Evolutionary conservation across 1,140 invertebrate species (phyloP).

Genomic region (Bradynema listronoti): DNA sequence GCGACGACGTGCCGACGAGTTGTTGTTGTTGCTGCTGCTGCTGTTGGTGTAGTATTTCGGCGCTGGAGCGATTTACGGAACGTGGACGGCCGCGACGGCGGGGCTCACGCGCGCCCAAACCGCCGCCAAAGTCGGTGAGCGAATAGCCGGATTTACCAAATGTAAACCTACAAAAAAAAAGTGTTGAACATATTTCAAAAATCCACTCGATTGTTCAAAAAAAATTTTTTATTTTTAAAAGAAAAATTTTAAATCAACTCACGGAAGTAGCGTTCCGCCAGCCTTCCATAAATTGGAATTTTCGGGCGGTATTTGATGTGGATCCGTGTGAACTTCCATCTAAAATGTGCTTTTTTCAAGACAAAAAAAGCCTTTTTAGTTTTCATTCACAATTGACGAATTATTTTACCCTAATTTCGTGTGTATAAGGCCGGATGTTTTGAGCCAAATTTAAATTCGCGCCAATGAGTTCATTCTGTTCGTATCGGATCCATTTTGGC

Average conservation of each 20-base stretch:
- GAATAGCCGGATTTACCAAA: neutral
- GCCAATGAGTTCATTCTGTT: too few species aligned
- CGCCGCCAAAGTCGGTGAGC: neutral
- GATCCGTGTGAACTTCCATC: slow-evolving; percentile 7
- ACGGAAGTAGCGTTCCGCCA: neutral
- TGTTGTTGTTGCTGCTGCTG: neutral
- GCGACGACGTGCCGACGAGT: too few species aligned
- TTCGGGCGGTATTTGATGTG: neutral
- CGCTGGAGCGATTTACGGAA: neutral
- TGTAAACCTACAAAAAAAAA: too few species aligned
- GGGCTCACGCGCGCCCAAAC: neutral
- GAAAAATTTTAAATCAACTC: neutral
- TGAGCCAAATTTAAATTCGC: too few species aligned
- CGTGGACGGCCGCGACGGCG: neutral
- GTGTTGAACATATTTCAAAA: too few species aligned
- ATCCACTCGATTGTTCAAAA: neutral
- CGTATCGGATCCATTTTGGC: too few species aligned
- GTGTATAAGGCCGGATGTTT: too few species aligned
- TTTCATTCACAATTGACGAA: too few species aligned
- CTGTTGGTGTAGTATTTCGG: neutral
- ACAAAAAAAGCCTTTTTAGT: neutral
- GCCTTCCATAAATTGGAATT: slow-evolving; percentile 1
- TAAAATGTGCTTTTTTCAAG: neutral
- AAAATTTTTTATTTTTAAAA: neutral
- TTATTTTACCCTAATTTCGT: too few species aligned